Evolutionary conservation across 2,888 invertebrate genomes (phyloP).

Genomic region (Theodoxus fluviatilis): DNA sequence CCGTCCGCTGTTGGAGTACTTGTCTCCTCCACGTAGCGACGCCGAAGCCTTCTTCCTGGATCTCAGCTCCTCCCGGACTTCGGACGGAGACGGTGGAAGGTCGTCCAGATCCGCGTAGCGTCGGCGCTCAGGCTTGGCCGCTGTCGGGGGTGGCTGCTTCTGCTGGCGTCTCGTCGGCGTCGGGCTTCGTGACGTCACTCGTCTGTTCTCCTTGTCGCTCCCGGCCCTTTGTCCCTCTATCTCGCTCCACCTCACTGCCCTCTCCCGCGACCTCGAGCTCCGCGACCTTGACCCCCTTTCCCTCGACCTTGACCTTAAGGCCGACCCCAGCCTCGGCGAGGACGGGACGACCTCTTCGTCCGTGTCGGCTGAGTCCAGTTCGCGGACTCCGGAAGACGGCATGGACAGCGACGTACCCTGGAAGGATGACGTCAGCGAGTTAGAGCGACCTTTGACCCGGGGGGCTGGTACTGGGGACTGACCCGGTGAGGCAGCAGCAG

Average conservation of each 20-base stretch:
- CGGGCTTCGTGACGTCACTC: slow-evolving; percentile 22
- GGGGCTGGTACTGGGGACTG: too few species aligned
- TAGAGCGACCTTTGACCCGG: too few species aligned
- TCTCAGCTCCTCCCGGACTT: slow-evolving; percentile 26
- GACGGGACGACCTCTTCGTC: slow-evolving; percentile 8
- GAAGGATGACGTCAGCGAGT: too few species aligned
- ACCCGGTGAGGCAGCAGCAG: too few species aligned
- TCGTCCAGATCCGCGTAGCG: background rate
- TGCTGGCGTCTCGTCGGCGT: slow-evolving; percentile 24
- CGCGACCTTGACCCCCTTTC: slow-evolving; percentile 23
- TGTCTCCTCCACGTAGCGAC: slow-evolving; percentile 23
- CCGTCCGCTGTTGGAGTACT: slow-evolving; percentile 32
- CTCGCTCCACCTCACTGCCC: background rate
- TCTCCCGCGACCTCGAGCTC: slow-evolving; percentile 16
- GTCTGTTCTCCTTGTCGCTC: slow-evolving; percentile 19
- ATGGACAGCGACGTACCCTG: slow-evolving; percentile 25
- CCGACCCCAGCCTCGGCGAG: slow-evolving; percentile 1
- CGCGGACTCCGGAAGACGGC: slow-evolving; percentile 21
- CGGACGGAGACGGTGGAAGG: slow-evolving; percentile 21
- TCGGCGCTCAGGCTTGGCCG: background rate
- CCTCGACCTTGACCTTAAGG: too few species aligned
- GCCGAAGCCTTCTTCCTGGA: slow-evolving; percentile 24
- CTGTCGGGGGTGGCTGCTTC: slow-evolving; percentile 43
- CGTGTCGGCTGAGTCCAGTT: slow-evolving; percentile 20
- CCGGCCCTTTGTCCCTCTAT: background rate